Evolutionary conservation across 1,140 invertebrate species (phyloP).

Genomic region (Stenopsyche tienmushanensis): DNA sequence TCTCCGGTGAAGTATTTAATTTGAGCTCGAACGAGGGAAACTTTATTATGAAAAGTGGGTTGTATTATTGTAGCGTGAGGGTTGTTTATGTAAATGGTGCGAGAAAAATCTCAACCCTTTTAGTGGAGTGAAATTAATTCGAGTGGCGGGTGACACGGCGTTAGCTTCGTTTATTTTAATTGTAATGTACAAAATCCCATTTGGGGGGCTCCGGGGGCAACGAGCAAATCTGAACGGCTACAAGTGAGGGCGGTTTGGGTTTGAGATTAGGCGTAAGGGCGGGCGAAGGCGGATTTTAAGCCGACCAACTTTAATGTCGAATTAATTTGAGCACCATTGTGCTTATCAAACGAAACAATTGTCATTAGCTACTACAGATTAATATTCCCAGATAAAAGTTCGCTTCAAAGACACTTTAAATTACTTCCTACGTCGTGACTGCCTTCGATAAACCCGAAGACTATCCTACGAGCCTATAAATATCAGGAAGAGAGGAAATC

Average conservation of each 20-base stretch:
- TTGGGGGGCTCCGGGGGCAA: background rate
- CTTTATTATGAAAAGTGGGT: too few species aligned
- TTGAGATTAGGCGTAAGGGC: background rate
- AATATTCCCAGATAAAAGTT: conserved; percentile 19
- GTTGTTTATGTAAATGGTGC: conserved; percentile 11
- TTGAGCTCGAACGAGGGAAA: too few species aligned
- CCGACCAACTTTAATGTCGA: conserved; percentile 2
- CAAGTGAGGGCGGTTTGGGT: too few species aligned
- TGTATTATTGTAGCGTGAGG: background rate
- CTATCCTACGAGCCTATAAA: too few species aligned
- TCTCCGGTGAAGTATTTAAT: too few species aligned
- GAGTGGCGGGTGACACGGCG: conserved; percentile 12
- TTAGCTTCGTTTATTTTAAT: conserved; percentile 9
- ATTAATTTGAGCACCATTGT: conserved; percentile 17
- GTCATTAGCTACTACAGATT: conserved; percentile 20
- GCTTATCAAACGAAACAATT: conserved; percentile 15
- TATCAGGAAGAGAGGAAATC: too few species aligned
- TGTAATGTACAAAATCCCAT: conserved; percentile 18
- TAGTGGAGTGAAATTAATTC: conserved; percentile 9
- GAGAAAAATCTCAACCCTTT: conserved; percentile 18
- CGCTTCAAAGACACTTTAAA: background rate
- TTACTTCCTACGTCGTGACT: too few species aligned
- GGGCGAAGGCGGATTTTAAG: too few species aligned
- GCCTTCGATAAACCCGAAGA: too few species aligned
- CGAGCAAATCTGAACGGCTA: too few species aligned